Percentiles rank a stretch among this genome's conserved stretches.
Evolutionary conservation across 2,888 invertebrate genomes (phyloP).

Genomic region (Imbricaverruca yamaguchii): DNA sequence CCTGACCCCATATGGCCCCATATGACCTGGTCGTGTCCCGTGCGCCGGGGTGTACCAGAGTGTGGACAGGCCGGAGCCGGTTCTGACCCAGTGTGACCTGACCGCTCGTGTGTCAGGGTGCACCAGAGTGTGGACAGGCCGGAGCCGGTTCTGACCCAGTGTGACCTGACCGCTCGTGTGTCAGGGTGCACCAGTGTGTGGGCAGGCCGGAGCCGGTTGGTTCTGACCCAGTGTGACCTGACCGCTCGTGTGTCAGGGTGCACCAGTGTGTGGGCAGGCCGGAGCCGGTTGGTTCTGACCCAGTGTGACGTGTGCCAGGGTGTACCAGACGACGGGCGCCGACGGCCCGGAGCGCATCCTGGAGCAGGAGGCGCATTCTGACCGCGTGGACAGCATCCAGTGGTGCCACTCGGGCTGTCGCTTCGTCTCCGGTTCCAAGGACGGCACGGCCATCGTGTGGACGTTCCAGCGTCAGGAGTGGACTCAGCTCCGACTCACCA

Average conservation of each 20-base stretch:
- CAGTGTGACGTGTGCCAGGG: constrained; percentile 40
- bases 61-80: constrained; percentile 66
- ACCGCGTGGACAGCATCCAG: constrained; percentile 90
- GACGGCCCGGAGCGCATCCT: constrained; percentile 68
- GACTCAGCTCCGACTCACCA: constrained; percentile 69
- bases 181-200: constrained; percentile 66
- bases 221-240: too few relatives aligned
- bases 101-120: constrained; percentile 46
- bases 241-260: constrained; percentile 46
- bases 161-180: not conserved
- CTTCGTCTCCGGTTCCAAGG: constrained; percentile 91
- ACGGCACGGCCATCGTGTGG: constrained; percentile 92
- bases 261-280: constrained; percentile 74
- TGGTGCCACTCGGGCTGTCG: constrained; percentile 83
- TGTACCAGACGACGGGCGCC: constrained; percentile 72
- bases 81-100: too few relatives aligned
- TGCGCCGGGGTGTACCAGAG: constrained; percentile 62
- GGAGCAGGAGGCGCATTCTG: constrained; percentile 72
- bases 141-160: constrained; percentile 46
- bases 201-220: constrained; percentile 70
- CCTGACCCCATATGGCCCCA: too few relatives aligned
- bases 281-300: constrained; percentile 51
- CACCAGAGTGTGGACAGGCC: constrained; percentile 74
- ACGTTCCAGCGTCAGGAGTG: constrained; percentile 82
- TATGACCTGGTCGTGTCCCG: not conserved